Percentiles rank a stretch among this genome's conserved stretches.
These are phyloP conservation scores for Miopithecus talapoin DNA, from an alignment of 2,797 vertebrate species.

Conservation along the genomic window DNA sequence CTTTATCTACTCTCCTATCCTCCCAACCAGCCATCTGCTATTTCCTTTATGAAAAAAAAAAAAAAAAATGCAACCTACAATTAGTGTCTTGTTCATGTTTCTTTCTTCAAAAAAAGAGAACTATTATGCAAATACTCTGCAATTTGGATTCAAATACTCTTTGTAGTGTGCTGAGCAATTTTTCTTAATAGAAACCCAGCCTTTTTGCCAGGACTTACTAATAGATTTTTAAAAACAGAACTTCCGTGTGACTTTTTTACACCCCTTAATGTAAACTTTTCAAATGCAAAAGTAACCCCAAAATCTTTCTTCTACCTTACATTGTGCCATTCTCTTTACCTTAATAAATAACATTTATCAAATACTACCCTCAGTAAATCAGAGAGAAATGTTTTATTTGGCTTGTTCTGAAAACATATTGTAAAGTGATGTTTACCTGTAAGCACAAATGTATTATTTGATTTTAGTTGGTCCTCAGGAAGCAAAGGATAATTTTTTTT, in stretches of 20 bases:
- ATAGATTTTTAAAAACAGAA: conserved; percentile 65
- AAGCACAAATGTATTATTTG: neutral
- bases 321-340: conserved; percentile 46
- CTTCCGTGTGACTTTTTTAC: conserved; percentile 42
- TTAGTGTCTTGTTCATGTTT: conserved; percentile 85
- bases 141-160: conserved; percentile 87
- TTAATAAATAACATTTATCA: neutral
- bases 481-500: neutral
- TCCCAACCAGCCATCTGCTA: conserved; percentile 84
- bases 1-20: conserved; percentile 63
- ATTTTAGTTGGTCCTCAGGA: neutral
- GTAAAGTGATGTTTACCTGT: neutral
- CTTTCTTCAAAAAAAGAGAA: conserved; percentile 76
- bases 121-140: conserved; percentile 87
- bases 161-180: conserved; percentile 87
- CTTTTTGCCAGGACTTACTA: conserved; percentile 79
- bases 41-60: conserved; percentile 78
- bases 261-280: conserved; percentile 72
- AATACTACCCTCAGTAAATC: neutral
- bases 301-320: conserved; percentile 46
- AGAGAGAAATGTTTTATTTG: neutral
- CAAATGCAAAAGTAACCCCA: conserved; percentile 62
- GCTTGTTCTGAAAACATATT: neutral
- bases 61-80: conserved; percentile 80
- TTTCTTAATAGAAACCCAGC: conserved; percentile 84